These are phyloP conservation scores for Ceyx cyanopectus DNA, from an alignment of 2,113 vertebrate genomes.

Conservation along the genomic window DNA sequence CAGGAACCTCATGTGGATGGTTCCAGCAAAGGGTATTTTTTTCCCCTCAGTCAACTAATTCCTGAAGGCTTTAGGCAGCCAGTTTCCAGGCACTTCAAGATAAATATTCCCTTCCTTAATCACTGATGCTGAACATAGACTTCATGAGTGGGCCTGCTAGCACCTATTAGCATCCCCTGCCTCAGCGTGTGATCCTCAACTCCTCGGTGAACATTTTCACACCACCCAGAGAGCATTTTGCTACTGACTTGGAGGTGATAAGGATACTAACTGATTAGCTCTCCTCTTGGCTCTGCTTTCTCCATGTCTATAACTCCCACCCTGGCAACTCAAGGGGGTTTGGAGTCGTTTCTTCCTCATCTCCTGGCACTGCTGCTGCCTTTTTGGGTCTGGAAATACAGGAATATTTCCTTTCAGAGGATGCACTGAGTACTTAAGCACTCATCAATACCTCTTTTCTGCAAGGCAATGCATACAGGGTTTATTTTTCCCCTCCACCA, in stretches of 20 bases:
- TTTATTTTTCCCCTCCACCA: background rate
- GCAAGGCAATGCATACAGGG: fast-evolving
- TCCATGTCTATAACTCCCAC: background rate
- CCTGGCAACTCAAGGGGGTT: background rate
- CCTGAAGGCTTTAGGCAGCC: background rate
- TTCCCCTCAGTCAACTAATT: fast-evolving
- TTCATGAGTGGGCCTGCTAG: background rate
- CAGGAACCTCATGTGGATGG: background rate
- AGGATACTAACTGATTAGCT: background rate
- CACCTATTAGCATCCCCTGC: background rate
- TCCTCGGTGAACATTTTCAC: background rate
- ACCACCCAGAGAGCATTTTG: background rate
- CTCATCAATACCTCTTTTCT: background rate
- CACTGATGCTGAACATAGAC: background rate
- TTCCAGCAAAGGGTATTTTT: background rate
- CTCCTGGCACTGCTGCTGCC: background rate
- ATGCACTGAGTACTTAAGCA: background rate
- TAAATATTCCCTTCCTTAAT: background rate
- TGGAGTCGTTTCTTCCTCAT: background rate
- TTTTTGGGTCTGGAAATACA: background rate
- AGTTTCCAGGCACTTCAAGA: background rate
- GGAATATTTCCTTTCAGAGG: background rate
- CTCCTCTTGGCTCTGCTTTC: background rate
- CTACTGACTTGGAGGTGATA: background rate
- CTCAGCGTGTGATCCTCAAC: background rate